Percentiles rank a stretch among this genome's conserved stretches.
Conservation (phyloP, 1,140 invertebrate species). For the Bathynomus jamesi region DNA sequence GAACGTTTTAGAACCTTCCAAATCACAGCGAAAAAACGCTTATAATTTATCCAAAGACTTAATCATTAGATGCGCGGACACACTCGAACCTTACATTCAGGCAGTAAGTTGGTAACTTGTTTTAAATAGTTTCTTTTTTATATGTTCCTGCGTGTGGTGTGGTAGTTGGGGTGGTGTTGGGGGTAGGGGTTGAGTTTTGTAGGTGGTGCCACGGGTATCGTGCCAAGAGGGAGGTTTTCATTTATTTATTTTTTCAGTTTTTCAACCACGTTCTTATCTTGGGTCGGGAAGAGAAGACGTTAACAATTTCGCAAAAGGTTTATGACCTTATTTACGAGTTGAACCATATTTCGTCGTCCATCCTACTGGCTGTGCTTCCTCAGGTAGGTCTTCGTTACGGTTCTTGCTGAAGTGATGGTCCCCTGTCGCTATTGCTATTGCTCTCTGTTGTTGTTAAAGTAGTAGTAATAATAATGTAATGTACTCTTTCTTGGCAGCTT, state of each 20-base stretch:
- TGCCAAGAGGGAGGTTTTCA: too few species aligned
- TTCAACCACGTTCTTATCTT: slow-evolving; percentile 90
- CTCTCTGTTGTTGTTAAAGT: not conserved
- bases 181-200: too few species aligned
- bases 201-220: too few species aligned
- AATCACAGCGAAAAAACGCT: slow-evolving; percentile 80
- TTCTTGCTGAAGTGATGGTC: too few species aligned
- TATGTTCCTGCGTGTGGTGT: not conserved
- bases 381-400: slow-evolving; percentile 67
- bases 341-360: slow-evolving; percentile 83
- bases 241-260: slow-evolving; percentile 55
- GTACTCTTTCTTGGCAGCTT: slow-evolving; percentile 14
- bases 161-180: too few species aligned
- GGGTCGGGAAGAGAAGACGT: slow-evolving; percentile 75
- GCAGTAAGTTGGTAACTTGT: slow-evolving; percentile 54
- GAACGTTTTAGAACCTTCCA: slow-evolving; percentile 93
- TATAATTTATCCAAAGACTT: slow-evolving; percentile 85
- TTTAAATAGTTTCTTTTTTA: slow-evolving; percentile 33
- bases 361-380: slow-evolving; percentile 79
- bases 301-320: slow-evolving; percentile 73
- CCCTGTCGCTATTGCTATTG: slow-evolving; percentile 45
- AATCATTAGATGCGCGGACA: slow-evolving; percentile 79
- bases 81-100: slow-evolving; percentile 89
- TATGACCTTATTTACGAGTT: slow-evolving; percentile 96
- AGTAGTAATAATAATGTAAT: not conserved